Percentiles rank a stretch among this genome's conserved stretches.
phyloP scores from a whole-genome alignment of 2,888 invertebrate genomes.

The Thalpophila matura region DNA sequence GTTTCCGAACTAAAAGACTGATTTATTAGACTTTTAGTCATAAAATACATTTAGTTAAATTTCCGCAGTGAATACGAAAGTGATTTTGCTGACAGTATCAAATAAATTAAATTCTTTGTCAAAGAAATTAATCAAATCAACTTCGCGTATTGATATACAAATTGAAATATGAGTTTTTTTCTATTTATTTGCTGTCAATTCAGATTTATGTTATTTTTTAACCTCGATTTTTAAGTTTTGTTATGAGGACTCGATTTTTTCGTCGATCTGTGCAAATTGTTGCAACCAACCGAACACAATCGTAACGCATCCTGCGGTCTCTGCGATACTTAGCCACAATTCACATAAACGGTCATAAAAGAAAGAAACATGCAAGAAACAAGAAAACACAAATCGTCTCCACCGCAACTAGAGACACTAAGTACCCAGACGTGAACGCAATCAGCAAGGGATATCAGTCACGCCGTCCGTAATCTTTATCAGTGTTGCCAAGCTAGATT shows the following conservation, averaged over 20 bases:
- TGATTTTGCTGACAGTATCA: slow-evolving; percentile 9
- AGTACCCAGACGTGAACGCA: slow-evolving; percentile 44
- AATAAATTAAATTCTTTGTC: slow-evolving; percentile 19
- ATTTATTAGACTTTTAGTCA: slow-evolving; percentile 16
- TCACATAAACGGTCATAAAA: slow-evolving; percentile 28
- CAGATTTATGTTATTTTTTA: slow-evolving; percentile 4
- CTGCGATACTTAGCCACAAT: slow-evolving; percentile 14
- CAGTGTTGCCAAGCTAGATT: no score
- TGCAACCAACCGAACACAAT: slow-evolving; percentile 11
- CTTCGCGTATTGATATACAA: neutral
- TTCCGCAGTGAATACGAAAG: slow-evolving; percentile 6
- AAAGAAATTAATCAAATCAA: slow-evolving; percentile 33
- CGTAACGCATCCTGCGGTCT: slow-evolving; percentile 11
- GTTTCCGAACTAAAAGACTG: slow-evolving; percentile 4
- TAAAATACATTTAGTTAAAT: slow-evolving; percentile 1
- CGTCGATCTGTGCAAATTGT: neutral
- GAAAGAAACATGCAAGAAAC: slow-evolving; percentile 3
- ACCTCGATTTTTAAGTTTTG: neutral
- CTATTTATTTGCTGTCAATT: neutral
- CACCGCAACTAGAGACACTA: slow-evolving; percentile 30
- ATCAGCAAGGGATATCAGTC: slow-evolving; percentile 32
- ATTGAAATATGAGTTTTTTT: neutral
- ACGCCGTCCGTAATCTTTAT: slow-evolving; percentile 15
- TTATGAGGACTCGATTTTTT: neutral
- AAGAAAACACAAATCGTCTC: slow-evolving; percentile 22